phyloP scores from a whole-genome alignment of 1,140 invertebrate genomes.

The Macrosteles quadrilineatus region DNA sequence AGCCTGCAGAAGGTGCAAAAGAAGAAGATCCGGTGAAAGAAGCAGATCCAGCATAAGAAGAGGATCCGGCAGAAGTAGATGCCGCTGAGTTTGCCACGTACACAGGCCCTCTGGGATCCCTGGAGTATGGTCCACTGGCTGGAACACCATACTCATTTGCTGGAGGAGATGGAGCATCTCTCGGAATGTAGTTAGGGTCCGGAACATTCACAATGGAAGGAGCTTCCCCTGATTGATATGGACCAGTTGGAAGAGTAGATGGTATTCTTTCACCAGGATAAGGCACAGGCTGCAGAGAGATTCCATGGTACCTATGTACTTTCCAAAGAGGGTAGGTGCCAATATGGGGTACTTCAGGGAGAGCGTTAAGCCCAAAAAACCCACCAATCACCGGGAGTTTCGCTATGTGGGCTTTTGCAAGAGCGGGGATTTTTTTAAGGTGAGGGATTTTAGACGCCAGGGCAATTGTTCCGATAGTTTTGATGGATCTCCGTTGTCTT shows the following conservation, averaged over 20 bases:
- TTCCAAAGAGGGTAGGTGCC: conserved; percentile 44
- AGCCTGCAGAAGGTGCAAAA: background rate
- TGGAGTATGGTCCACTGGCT: too few species aligned
- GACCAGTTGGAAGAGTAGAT: background rate
- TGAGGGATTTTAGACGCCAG: too few species aligned
- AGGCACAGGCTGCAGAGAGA: conserved; percentile 43
- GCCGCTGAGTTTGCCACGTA: too few species aligned
- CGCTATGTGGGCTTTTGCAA: too few species aligned
- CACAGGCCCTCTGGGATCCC: too few species aligned
- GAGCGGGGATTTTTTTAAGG: too few species aligned
- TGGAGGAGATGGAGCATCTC: background rate
- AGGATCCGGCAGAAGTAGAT: background rate
- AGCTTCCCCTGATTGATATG: background rate
- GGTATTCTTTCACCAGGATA: background rate
- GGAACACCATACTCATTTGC: conserved; percentile 21
- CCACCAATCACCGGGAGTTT: conserved; percentile 7
- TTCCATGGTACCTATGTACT: conserved; percentile 45
- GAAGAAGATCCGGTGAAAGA: background rate
- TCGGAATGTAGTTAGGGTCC: background rate
- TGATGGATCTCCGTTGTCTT: too few species aligned
- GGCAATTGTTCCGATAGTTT: too few species aligned
- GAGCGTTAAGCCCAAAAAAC: background rate
- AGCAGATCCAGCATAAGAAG: background rate
- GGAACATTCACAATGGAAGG: conserved; percentile 21
- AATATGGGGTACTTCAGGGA: conserved; percentile 21